Evolutionary conservation across 2,797 vertebrate species (phyloP).

Genomic region (Myiothlypis chrysogaster): DNA sequence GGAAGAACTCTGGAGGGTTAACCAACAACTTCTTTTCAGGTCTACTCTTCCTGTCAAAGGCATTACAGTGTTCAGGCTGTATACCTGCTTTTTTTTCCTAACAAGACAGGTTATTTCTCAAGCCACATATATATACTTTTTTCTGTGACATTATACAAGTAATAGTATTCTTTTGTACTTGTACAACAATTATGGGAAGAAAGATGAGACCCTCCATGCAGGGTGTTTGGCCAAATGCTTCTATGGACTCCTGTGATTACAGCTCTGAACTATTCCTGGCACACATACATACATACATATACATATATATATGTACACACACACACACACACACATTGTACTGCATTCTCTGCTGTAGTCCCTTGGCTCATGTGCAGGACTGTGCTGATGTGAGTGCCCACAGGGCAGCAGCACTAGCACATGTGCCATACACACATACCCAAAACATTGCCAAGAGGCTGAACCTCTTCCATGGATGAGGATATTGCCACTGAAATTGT

Average conservation of each 20-base stretch:
- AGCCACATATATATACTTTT: not conserved
- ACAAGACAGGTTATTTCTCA: not conserved
- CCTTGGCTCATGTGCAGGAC: not conserved
- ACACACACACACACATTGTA: no score
- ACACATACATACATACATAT: no score
- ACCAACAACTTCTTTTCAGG: not conserved
- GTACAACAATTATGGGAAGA: not conserved
- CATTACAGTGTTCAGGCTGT: not conserved
- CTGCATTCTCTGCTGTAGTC: not conserved
- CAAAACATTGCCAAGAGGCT: not conserved
- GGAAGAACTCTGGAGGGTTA: not conserved
- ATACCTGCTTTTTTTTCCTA: not conserved
- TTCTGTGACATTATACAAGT: not conserved
- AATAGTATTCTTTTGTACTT: not conserved
- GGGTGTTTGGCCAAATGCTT: not conserved
- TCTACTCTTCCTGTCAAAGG: not conserved
- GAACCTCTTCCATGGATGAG: not conserved
- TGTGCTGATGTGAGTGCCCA: not conserved
- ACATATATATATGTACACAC: no score
- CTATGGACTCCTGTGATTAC: not conserved
- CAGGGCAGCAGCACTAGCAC: not conserved
- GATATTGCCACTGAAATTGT: not conserved
- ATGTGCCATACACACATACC: not conserved
- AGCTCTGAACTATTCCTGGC: not conserved
- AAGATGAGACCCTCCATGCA: rapidly evolving